These are phyloP conservation scores for Perodicticus potto DNA, from an alignment of 2,797 vertebrate species.

Conservation along the genomic window DNA sequence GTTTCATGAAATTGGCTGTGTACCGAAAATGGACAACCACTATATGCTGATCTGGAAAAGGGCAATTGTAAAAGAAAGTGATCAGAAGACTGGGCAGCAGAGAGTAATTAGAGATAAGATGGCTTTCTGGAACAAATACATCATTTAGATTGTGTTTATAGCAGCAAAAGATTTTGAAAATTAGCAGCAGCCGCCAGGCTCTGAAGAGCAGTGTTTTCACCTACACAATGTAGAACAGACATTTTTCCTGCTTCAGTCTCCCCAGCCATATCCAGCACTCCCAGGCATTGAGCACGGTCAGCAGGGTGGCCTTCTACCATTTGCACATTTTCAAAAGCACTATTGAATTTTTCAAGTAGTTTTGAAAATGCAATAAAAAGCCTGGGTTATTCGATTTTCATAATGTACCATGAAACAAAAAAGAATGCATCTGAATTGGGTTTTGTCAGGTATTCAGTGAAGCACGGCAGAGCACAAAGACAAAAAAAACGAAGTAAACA, in stretches of 20 bases:
- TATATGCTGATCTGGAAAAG: neutral
- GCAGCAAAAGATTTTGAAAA: constrained; percentile 22
- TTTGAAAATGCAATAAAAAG: neutral
- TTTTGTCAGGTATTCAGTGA: constrained; percentile 39
- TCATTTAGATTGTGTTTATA: constrained; percentile 31
- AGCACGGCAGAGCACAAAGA: constrained; percentile 16
- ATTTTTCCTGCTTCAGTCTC: neutral
- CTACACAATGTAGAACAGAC: neutral
- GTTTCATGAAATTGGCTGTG: neutral
- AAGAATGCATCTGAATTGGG: neutral
- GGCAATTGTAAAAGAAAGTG: neutral
- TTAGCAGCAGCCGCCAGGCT: neutral
- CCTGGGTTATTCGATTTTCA: neutral
- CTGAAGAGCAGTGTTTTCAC: neutral
- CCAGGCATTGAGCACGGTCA: neutral
- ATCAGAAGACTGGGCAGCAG: neutral
- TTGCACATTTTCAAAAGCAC: constrained; percentile 15
- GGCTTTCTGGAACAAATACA: constrained; percentile 59
- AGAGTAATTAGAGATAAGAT: constrained; percentile 21
- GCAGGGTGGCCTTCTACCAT: neutral
- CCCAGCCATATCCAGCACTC: neutral
- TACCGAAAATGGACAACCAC: neutral
- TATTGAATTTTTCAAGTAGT: neutral
- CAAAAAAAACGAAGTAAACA: neutral
- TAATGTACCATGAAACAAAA: constrained; percentile 42